These are phyloP conservation scores for Anomalospiza imberbis DNA, from an alignment of 2,797 vertebrate genomes.

Conservation along the genomic window DNA sequence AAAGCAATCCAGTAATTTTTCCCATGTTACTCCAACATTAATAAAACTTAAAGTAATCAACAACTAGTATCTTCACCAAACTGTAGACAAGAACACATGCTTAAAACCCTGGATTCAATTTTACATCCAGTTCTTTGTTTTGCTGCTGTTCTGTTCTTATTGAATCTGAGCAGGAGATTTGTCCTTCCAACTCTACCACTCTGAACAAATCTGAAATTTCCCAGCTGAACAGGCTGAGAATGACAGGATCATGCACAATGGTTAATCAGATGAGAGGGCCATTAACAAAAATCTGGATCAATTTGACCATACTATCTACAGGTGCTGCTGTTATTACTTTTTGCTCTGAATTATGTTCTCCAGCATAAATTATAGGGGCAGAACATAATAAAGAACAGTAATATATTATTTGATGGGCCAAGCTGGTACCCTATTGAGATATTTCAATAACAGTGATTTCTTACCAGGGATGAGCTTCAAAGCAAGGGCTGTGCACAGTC, in stretches of 20 bases:
- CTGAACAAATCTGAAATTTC: neutral
- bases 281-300: neutral
- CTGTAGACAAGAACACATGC: neutral
- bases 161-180: neutral
- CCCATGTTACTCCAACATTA: neutral
- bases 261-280: neutral
- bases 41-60: neutral
- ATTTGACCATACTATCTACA: neutral
- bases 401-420: neutral
- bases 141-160: neutral
- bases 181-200: neutral
- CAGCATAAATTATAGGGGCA: neutral
- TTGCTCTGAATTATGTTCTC: neutral
- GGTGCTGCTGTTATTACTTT: neutral
- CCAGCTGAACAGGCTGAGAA: neutral
- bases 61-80: neutral
- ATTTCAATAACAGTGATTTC: neutral
- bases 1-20: neutral
- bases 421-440: neutral
- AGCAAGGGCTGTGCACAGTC: neutral
- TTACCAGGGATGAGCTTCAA: neutral
- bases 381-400: neutral
- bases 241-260: neutral
- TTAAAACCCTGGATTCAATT: neutral
- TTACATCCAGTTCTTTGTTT: neutral